These are phyloP conservation scores for Diglossa cyanea DNA, from an alignment of 2,797 vertebrate species.

Conservation along the genomic window DNA sequence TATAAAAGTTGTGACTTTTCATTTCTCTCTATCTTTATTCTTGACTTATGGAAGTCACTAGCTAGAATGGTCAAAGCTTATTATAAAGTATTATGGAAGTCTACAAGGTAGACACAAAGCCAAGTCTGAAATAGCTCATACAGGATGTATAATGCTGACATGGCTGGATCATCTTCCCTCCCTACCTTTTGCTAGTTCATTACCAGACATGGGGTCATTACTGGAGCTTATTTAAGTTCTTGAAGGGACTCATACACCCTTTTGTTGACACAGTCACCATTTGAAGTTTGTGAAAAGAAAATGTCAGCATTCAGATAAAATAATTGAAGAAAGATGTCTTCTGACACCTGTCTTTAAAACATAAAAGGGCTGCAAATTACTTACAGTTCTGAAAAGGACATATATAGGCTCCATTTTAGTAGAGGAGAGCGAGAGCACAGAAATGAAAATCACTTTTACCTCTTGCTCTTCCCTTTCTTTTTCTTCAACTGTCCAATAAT, in stretches of 20 bases:
- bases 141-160: not conserved
- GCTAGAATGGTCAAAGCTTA: not conserved
- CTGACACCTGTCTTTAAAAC: slow-evolving; percentile 3
- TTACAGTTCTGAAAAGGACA: not conserved
- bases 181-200: not conserved
- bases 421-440: not conserved
- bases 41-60: not conserved
- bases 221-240: not conserved
- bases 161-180: not conserved
- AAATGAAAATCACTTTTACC: not conserved
- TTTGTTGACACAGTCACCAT: not conserved
- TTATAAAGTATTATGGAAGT: not conserved
- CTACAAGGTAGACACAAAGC: not conserved
- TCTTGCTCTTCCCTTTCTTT: not conserved
- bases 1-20: not conserved
- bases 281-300: slow-evolving; percentile 15
- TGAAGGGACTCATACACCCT: not conserved
- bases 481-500: not conserved
- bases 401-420: not conserved
- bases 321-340: slow-evolving; percentile 19
- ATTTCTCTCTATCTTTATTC: not conserved
- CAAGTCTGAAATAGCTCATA: not conserved
- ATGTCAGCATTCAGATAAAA: slow-evolving; percentile 8
- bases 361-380: not conserved
- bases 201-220: not conserved